Evolutionary conservation across 1,140 invertebrate genomes (phyloP), one percentile per base, ranked within the genome.

Genomic region (Triops cancriformis): DNA sequence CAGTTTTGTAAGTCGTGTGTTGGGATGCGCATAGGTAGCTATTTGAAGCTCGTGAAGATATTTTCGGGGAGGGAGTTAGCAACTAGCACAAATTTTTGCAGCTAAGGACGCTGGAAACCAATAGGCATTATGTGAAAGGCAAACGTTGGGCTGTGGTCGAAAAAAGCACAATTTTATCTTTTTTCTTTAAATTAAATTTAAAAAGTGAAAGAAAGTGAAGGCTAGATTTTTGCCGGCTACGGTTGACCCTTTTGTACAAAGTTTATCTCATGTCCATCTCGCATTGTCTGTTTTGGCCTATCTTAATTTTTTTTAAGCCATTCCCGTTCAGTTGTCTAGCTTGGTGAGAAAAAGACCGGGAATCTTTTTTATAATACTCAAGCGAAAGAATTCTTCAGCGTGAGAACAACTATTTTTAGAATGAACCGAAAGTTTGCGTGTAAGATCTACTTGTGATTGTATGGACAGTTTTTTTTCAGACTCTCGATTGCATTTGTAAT

Each of bases 361-460:
- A 14, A 64, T 4, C 14, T 64, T 64, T 64, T 64, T 64, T 64
- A 64, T 64, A 64, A 64, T 64, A 64, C 51, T 64, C 51, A 64
- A 64, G 51, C 51, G 51, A 64, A 64, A 64, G n/a, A 23, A 64
- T 64, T 45, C 51, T 64, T n/a, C 51, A 64, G 51, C 51, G 51
- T 64, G n/a, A 64, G 51, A 64, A 64, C 51, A 64, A 23, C 51
- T 64, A 64, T 64, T 64, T 64, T 64, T 64, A 64, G 51, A 64
- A 64, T 64, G 51, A 64, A 64, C 51, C 14, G 18, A 64, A 37
- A 64, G 51, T n/a, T 64, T 64, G 51, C 51, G 51, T 64, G 51
- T n/a, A 64, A 23, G 51, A 37, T 64, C 23, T 64, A 64, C 51
- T 9, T 64, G 51, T 64, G 51, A 64, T 64, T 64, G 51, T 64